Conservation (phyloP, 2,113 vertebrate genomes). For the Anoplopoma fimbria region DNA sequence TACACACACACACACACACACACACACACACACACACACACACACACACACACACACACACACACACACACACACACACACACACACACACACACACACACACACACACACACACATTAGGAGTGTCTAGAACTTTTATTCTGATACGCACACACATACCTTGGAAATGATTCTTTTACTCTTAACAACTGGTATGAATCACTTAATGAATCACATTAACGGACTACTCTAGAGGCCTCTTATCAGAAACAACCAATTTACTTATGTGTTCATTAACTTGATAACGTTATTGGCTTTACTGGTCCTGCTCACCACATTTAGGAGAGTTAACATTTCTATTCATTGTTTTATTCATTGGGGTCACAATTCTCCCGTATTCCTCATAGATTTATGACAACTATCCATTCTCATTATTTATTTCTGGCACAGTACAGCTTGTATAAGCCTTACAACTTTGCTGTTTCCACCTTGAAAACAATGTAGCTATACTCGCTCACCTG, state of each 20-base stretch:
- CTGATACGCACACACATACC: background rate
- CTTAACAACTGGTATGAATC: background rate
- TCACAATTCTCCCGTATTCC: background rate
- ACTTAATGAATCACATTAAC: background rate
- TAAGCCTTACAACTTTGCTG: background rate
- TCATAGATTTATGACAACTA: background rate
- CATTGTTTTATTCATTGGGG: background rate
- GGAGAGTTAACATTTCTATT: background rate
- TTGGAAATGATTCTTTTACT: background rate
- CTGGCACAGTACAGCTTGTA: too few relatives aligned
- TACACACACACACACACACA: constrained; percentile 33
- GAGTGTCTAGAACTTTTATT: background rate
- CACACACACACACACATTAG: constrained; percentile 7
- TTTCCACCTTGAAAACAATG: too few relatives aligned
- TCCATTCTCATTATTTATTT: background rate
- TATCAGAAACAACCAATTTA: background rate
- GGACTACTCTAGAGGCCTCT: background rate
- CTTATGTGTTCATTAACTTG: background rate
- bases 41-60: constrained; percentile 39
- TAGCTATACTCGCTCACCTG: background rate
- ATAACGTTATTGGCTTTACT: background rate
- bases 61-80: constrained; percentile 6
- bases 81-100: background rate
- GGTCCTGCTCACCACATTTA: background rate
- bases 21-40: constrained; percentile 32